phyloP scores from a whole-genome alignment of 2,797 vertebrate species.

The Ciconia nigra region DNA sequence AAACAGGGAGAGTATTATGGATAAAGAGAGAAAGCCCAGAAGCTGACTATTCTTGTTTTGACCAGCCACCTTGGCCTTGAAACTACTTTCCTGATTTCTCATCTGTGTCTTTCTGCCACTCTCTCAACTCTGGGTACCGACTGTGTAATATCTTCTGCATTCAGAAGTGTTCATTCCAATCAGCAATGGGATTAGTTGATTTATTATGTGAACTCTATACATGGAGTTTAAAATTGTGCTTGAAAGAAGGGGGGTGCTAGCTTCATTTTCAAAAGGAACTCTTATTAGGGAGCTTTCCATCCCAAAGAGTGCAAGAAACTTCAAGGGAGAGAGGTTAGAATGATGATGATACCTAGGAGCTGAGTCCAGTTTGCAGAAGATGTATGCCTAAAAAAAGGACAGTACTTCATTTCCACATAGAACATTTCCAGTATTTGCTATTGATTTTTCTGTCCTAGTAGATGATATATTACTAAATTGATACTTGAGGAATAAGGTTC shows the following conservation, averaged over 20 bases:
- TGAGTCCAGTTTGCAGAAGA: background rate
- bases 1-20: background rate
- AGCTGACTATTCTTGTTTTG: background rate
- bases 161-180: background rate
- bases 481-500: background rate
- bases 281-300: background rate
- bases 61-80: background rate
- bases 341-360: background rate
- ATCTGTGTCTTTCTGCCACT: background rate
- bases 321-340: background rate
- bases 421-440: background rate
- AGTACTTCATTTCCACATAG: background rate
- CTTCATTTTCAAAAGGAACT: background rate
- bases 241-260: background rate
- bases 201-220: background rate
- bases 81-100: background rate
- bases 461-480: background rate
- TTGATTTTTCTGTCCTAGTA: background rate
- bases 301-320: background rate
- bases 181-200: background rate
- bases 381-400: background rate
- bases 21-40: background rate
- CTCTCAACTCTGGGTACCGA: background rate
- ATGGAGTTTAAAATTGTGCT: background rate
- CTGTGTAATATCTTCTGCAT: background rate